A percentile compares a stretch with the other conserved stretches of the same genome.
Evolutionary conservation across 2,113 vertebrate genomes (phyloP).

Genomic region (Ardeotis arabs): DNA sequence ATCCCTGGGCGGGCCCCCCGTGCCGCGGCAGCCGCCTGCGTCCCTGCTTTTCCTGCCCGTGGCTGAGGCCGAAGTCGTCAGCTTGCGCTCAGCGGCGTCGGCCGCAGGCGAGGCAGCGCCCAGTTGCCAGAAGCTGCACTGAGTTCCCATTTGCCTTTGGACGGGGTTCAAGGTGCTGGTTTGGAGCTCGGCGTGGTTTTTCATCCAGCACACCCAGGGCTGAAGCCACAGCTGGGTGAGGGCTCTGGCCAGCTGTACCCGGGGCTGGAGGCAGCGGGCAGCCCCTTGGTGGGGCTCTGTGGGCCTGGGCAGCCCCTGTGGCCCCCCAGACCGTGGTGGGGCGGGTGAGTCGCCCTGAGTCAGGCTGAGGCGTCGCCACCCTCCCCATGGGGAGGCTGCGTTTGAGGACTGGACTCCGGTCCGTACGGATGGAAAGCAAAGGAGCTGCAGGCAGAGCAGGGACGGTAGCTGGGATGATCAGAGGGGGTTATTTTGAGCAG

Average conservation of each 20-base stretch:
- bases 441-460: not conserved
- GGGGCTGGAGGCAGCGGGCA: not conserved
- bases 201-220: rapidly evolving
- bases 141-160: not conserved
- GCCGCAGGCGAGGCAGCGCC: not conserved
- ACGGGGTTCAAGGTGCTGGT: not conserved
- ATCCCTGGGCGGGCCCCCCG: not conserved
- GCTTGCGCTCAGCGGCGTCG: not conserved
- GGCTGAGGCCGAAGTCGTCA: not conserved
- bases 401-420: not conserved
- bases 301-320: not conserved
- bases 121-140: not conserved
- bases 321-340: rapidly evolving
- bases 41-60: not conserved
- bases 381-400: too few species aligned
- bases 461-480: not conserved
- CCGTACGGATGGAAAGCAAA: rapidly evolving
- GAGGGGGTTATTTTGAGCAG: not conserved
- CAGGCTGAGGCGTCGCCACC: not conserved
- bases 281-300: not conserved
- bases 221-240: not conserved
- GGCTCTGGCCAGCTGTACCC: not conserved
- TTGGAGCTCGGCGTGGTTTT: not conserved
- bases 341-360: not conserved
- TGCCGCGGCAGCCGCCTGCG: not conserved